Evolutionary conservation across 2,113 vertebrate genomes (phyloP), one percentile per base, ranked within the genome.

Genomic region (Labeo catla): DNA sequence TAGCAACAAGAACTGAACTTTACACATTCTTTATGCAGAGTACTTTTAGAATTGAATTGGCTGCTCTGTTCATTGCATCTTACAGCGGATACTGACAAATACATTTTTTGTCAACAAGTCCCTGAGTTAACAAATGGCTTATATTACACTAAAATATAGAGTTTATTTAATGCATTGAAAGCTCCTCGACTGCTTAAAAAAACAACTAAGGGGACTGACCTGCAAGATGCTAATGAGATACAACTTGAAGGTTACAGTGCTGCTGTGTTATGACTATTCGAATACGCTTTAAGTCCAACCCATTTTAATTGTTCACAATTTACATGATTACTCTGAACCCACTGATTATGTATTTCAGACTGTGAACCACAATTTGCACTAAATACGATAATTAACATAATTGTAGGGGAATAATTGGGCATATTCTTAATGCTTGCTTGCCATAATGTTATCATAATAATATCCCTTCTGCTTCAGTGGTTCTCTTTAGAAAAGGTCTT

Each of bases 361-460:
- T 52, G 54, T 78, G 74, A 85, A 52, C 74, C 76, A 79, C 61
- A 78, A 78, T 85, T 85, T 78, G 34, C 11, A 78, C 74, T 68
- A 85, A 85, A 78, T 76, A 78, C 34, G 36, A 66, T 85, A 78
- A 85, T 85, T 54, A 68, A 11, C 84, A 52, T 85, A 85, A 85
- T 85, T 77, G 65, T 65, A 54, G 49, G 49, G 76, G 63, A 82
- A 82, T 82, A 70, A 82, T 82, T 82, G 28, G 63, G 81, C 65
- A 52, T 61, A 70, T 54, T 82, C 81, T 70, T 82, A 70, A 82
- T 82, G 81, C 63, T 70, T 70, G 47, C 47, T 70, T 52, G 63
- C 81, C 81, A 66, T 70, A 82, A 52, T 82, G 81, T 82, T 82
- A 82, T 70, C 81, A 82, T 82, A 82, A 82, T 82, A 82, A 66